Conservation (phyloP, 2,113 vertebrate species). For the Entosphenus tridentatus region DNA sequence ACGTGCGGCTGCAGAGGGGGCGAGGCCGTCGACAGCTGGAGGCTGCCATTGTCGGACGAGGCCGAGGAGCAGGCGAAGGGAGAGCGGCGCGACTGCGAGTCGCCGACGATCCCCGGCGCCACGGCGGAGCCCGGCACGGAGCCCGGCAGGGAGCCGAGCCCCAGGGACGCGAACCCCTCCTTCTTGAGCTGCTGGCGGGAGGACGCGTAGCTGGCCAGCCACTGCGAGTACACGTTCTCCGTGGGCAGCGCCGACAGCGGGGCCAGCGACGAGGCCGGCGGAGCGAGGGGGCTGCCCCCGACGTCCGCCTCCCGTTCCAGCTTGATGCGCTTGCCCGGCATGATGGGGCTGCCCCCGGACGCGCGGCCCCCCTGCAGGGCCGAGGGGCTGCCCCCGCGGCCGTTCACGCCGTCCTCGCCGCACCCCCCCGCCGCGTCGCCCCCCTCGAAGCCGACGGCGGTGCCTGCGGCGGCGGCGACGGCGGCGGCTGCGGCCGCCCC, state of each 20-base stretch:
- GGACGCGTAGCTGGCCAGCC: conserved; percentile 2
- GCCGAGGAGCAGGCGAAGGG: conserved; percentile 1
- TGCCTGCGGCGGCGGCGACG: too few species aligned
- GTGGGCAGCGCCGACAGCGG: conserved; percentile 1
- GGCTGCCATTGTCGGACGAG: conserved; percentile 19
- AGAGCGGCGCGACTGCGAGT: neutral
- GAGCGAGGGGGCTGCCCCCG: too few species aligned
- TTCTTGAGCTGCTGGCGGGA: neutral
- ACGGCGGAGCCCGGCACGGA: neutral
- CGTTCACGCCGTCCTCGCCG: too few species aligned
- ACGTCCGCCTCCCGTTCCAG: neutral
- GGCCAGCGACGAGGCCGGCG: neutral
- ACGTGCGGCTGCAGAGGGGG: neutral
- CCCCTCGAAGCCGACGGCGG: too few species aligned
- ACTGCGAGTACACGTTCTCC: neutral
- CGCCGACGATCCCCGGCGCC: neutral
- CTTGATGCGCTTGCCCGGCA: neutral
- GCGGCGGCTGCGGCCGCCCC: too few species aligned
- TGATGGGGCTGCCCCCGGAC: too few species aligned
- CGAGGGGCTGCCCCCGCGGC: too few species aligned
- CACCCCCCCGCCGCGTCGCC: too few species aligned
- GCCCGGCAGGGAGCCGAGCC: neutral
- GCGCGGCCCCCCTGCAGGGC: too few species aligned
- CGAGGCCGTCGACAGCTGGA: conserved; percentile 18
- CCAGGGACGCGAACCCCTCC: neutral